A percentile compares a stretch with the other conserved stretches of the same genome.
Evolutionary conservation across 1,140 invertebrate genomes (phyloP).

Genomic region (Tetragonula clypearis): DNA sequence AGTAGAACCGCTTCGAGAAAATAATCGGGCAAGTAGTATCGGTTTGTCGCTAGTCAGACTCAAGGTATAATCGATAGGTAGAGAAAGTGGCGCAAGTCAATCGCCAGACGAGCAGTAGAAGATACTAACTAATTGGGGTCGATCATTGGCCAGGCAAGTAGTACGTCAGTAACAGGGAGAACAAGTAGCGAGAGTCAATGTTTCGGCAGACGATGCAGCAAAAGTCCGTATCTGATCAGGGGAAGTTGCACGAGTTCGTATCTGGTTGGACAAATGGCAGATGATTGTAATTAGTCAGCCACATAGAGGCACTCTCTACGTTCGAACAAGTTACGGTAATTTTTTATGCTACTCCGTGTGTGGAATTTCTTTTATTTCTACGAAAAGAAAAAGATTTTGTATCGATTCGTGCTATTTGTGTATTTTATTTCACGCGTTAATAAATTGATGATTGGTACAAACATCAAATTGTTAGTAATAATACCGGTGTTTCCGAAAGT

Average conservation of each 20-base stretch:
- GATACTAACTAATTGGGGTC: neutral
- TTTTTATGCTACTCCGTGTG: neutral
- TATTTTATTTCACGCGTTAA: no score
- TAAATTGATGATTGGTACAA: no score
- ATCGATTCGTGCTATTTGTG: no score
- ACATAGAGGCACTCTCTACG: fast-evolving
- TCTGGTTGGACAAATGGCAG: neutral
- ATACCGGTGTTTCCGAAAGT: no score
- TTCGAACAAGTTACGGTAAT: no score
- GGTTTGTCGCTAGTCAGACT: neutral
- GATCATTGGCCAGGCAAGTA: neutral
- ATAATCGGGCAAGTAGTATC: neutral
- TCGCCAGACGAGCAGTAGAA: neutral
- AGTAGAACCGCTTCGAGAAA: no score
- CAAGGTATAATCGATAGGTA: neutral
- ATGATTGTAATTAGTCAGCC: neutral
- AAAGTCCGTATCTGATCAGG: neutral
- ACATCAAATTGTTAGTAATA: no score
- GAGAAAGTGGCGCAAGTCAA: neutral
- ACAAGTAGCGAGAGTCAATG: neutral
- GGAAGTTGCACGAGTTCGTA: neutral
- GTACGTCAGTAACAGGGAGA: neutral
- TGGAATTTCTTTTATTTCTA: neutral
- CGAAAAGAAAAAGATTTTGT: no score
- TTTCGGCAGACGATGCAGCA: neutral